Evolutionary conservation across 64 coral and sea anemone genomes (phyloP).

Genomic region (Astreopora myriophthalma): DNA sequence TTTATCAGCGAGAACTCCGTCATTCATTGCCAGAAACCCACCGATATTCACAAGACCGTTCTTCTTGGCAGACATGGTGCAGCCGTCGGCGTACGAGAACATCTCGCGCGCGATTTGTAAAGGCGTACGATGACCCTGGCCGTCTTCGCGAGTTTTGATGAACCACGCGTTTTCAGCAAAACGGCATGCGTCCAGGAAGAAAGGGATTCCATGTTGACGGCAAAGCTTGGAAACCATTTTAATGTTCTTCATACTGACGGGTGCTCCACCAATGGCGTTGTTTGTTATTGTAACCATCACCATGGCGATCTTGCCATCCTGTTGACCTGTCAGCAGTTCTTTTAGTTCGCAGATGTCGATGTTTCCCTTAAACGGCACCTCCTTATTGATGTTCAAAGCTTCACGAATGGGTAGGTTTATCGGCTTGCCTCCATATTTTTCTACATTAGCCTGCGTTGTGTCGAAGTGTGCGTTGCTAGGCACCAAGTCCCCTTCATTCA

Average conservation of each 20-base stretch:
- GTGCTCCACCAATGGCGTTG: conserved; percentile 63
- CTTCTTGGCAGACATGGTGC: conserved; percentile 81
- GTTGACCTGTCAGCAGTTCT: conserved; percentile 25
- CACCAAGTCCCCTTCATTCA: conserved; percentile 30
- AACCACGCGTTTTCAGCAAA: conserved; percentile 81
- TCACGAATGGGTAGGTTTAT: conserved; percentile 38
- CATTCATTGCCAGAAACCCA: conserved; percentile 62
- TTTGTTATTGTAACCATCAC: conserved; percentile 69
- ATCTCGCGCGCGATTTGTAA: conserved; percentile 64
- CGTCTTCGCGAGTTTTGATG: conserved; percentile 51
- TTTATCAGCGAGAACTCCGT: conserved; percentile 50
- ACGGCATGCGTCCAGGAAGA: conserved; percentile 73
- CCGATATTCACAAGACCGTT: conserved; percentile 67
- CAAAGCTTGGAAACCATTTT: conserved; percentile 72
- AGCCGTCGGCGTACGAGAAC: conserved; percentile 54
- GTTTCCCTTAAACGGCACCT: conserved; percentile 52
- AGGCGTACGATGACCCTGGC: conserved; percentile 26
- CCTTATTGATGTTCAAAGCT: conserved; percentile 5
- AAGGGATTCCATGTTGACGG: conserved; percentile 33
- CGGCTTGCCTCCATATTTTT: conserved; percentile 34
- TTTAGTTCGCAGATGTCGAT: conserved; percentile 51
- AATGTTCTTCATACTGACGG: conserved; percentile 76
- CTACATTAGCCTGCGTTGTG: conserved; percentile 64
- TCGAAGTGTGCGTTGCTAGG: conserved; percentile 75
- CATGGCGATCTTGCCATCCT: conserved; percentile 4